Conservation (phyloP, 2,113 vertebrate species). For the Mesoclemmys tuberculata region DNA sequence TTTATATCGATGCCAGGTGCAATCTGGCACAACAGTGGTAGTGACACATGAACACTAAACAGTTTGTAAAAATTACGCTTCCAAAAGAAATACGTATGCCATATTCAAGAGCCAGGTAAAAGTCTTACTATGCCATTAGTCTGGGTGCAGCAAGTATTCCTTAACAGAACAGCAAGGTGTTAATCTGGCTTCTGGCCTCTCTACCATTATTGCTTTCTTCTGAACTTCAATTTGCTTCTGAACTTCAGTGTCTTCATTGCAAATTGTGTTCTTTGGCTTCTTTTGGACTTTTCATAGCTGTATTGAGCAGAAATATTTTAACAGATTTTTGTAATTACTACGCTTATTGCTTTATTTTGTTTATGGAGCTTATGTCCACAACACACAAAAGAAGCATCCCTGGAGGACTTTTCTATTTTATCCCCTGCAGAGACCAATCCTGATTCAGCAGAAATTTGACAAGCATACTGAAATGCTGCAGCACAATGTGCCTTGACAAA, state of each 20-base stretch:
- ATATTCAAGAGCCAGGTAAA: conserved; percentile 54
- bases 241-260: conserved; percentile 49
- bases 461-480: background rate
- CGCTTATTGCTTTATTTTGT: conserved; percentile 43
- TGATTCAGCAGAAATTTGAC: conserved; percentile 45
- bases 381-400: conserved; percentile 33
- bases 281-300: conserved; percentile 53
- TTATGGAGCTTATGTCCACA: background rate
- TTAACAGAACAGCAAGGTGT: conserved; percentile 28
- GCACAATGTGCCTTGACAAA: conserved; percentile 21
- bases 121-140: conserved; percentile 52
- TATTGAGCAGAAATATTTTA: conserved; percentile 56
- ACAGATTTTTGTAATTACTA: conserved; percentile 52
- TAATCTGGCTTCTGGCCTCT: conserved; percentile 64
- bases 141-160: conserved; percentile 44
- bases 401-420: background rate
- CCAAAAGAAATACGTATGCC: conserved; percentile 67
- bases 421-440: background rate
- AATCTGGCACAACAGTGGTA: conserved; percentile 76
- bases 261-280: conserved; percentile 55
- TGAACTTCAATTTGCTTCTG: conserved; percentile 49
- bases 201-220: conserved; percentile 57
- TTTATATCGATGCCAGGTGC: conserved; percentile 78
- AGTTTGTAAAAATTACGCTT: conserved; percentile 63
- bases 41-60: conserved; percentile 75